Percentiles rank a stretch among this genome's conserved stretches.
Conservation (phyloP, 2,888 invertebrate genomes). For the Hypercompe scribonia region DNA sequence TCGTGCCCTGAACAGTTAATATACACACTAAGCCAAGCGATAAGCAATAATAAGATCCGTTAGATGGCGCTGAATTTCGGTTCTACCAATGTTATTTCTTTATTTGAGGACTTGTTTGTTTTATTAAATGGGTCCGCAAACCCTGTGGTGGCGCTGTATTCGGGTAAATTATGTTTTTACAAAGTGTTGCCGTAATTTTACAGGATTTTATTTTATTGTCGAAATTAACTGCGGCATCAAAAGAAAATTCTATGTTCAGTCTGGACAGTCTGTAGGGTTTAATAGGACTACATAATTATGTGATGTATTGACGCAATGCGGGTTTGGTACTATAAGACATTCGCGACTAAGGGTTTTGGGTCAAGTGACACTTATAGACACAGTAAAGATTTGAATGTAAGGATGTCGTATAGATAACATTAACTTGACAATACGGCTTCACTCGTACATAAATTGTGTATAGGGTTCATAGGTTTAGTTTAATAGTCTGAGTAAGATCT, state of each 20-base stretch:
- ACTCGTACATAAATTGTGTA: not conserved
- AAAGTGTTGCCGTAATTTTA: not conserved
- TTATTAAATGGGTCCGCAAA: not conserved
- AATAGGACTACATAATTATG: not conserved
- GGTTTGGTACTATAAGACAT: not conserved
- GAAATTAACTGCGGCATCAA: not conserved
- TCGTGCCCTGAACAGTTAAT: not conserved
- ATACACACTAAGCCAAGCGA: no score
- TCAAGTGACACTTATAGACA: not conserved
- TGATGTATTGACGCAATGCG: slow-evolving; percentile 1
- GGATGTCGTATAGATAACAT: not conserved
- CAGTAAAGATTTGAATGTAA: slow-evolving; percentile 5
- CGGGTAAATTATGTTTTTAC: not conserved
- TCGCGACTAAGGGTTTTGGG: not conserved
- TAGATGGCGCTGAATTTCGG: not conserved
- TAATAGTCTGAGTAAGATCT: no score
- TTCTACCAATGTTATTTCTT: not conserved
- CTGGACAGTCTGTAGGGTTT: not conserved
- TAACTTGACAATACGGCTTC: not conserved
- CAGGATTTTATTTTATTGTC: not conserved
- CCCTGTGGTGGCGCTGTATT: not conserved
- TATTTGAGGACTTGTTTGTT: not conserved
- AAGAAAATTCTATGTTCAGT: not conserved
- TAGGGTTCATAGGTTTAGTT: not conserved
- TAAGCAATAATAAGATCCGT: not conserved